phyloP scores from a whole-genome alignment of 2,888 invertebrate genomes.

The Hydroisotoma schaefferi region DNA sequence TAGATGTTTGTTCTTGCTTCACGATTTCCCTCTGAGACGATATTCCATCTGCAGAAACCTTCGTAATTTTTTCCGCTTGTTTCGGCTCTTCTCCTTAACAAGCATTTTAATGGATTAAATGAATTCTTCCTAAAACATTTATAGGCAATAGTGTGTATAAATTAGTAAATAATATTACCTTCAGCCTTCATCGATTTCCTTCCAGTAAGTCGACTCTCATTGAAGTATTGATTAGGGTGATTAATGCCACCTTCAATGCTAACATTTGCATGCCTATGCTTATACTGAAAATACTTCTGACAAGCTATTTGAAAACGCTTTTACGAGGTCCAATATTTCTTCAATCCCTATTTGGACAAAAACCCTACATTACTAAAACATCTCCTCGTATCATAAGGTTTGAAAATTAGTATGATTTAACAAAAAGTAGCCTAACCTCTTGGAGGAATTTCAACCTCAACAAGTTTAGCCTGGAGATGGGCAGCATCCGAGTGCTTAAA shows the following conservation, averaged over 20 bases:
- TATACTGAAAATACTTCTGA: conserved; percentile 75
- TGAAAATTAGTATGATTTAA: not conserved
- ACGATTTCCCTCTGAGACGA: too few relatives aligned
- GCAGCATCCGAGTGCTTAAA: conserved; percentile 75
- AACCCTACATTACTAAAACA: too few relatives aligned
- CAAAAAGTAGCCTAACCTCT: conserved; percentile 56
- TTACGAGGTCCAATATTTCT: conserved; percentile 69
- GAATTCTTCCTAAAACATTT: too few relatives aligned
- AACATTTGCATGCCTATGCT: conserved; percentile 63
- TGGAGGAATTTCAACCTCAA: conserved; percentile 62
- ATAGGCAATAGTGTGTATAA: too few relatives aligned
- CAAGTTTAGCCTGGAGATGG: conserved; percentile 68
- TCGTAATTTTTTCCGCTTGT: too few relatives aligned
- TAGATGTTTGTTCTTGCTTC: too few relatives aligned
- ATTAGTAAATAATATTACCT: too few relatives aligned
- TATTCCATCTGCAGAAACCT: too few relatives aligned
- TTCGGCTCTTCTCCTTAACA: too few relatives aligned
- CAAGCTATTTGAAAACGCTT: conserved; percentile 88
- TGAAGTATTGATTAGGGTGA: conserved; percentile 91
- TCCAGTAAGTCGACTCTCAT: conserved; percentile 61
- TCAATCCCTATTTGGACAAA: conserved; percentile 59
- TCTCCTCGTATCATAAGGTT: not conserved
- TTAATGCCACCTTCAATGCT: conserved; percentile 66
- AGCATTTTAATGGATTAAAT: too few relatives aligned
- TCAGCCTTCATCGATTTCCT: conserved; percentile 31